Evolutionary conservation across 2,888 invertebrate species (phyloP).

Genomic region (Euspilapteryx auroguttella): DNA sequence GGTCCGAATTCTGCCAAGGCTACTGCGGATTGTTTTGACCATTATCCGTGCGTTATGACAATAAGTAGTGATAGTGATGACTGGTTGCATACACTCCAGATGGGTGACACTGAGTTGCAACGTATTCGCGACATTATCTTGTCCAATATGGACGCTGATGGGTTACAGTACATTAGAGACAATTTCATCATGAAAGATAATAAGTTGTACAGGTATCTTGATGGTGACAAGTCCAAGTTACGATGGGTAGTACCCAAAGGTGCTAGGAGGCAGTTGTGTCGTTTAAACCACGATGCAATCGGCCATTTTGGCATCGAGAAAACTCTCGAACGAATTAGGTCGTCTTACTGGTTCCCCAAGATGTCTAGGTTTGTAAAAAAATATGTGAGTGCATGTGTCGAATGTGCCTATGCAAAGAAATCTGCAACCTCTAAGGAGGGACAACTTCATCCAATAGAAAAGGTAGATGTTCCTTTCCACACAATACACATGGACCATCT

Average conservation of each 20-base stretch:
- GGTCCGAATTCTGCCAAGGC: no score
- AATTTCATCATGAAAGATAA: background rate
- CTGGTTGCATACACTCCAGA: slow-evolving; percentile 10
- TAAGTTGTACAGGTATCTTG: background rate
- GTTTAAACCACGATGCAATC: slow-evolving; percentile 19
- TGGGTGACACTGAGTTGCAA: slow-evolving; percentile 8
- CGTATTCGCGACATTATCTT: slow-evolving; percentile 8
- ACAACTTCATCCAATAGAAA: slow-evolving; percentile 24
- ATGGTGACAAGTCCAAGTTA: slow-evolving; percentile 5
- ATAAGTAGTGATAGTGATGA: slow-evolving; percentile 5
- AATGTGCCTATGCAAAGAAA: slow-evolving; percentile 21
- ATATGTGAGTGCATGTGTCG: slow-evolving; percentile 24
- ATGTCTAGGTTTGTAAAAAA: slow-evolving; percentile 21
- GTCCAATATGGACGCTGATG: slow-evolving; percentile 6
- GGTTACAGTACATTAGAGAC: slow-evolving; percentile 6
- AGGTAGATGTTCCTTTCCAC: slow-evolving; percentile 21
- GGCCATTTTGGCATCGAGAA: slow-evolving; percentile 23
- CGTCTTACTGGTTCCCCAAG: slow-evolving; percentile 26
- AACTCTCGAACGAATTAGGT: slow-evolving; percentile 14
- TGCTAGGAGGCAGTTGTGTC: slow-evolving; percentile 15
- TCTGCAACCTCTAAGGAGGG: slow-evolving; percentile 14
- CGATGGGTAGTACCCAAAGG: slow-evolving; percentile 17
- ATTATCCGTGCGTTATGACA: slow-evolving; percentile 2
- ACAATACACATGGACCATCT: slow-evolving; percentile 30
- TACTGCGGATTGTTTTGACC: background rate